phyloP scores from a whole-genome alignment of 2,113 vertebrate species.

The Perca schrenkii region DNA sequence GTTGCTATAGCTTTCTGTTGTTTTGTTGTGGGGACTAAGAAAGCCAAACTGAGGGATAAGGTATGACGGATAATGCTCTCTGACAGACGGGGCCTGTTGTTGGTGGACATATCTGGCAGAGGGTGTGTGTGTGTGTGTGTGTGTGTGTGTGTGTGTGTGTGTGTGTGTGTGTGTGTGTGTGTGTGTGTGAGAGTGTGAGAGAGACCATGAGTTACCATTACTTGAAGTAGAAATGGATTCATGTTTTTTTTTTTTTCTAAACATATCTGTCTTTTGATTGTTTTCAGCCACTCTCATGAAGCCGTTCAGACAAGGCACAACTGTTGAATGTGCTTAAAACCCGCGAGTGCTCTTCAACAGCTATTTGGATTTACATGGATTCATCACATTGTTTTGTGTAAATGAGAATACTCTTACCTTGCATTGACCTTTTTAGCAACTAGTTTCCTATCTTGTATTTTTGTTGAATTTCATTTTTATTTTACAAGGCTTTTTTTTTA shows the following conservation, averaged over 20 bases:
- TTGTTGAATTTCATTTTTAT: not conserved
- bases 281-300: slow-evolving; percentile 51
- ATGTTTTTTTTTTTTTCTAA: slow-evolving; percentile 33
- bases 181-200: slow-evolving; percentile 5
- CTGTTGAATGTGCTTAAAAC: slow-evolving; percentile 43
- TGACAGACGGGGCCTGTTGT: slow-evolving; percentile 73
- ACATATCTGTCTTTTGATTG: slow-evolving; percentile 49
- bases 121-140: slow-evolving; percentile 15
- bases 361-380: slow-evolving; percentile 61
- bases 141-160: slow-evolving; percentile 29
- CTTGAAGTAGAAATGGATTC: slow-evolving; percentile 48
- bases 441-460: not conserved
- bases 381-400: slow-evolving; percentile 8
- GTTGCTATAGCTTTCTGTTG: slow-evolving; percentile 76
- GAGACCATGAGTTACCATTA: slow-evolving; percentile 37
- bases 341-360: slow-evolving; percentile 25
- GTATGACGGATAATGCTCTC: slow-evolving; percentile 63
- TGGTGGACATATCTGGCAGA: slow-evolving; percentile 67
- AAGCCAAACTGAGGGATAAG: slow-evolving; percentile 64
- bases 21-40: slow-evolving; percentile 72
- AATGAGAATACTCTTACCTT: slow-evolving; percentile 26
- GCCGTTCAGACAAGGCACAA: slow-evolving; percentile 30
- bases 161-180: not conserved
- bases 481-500: not conserved
- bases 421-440: not conserved